A percentile compares a stretch with the other conserved stretches of the same genome.
These are phyloP conservation scores for Hypomesus transpacificus DNA, from an alignment of 2,113 vertebrate genomes.

Conservation along the genomic window DNA sequence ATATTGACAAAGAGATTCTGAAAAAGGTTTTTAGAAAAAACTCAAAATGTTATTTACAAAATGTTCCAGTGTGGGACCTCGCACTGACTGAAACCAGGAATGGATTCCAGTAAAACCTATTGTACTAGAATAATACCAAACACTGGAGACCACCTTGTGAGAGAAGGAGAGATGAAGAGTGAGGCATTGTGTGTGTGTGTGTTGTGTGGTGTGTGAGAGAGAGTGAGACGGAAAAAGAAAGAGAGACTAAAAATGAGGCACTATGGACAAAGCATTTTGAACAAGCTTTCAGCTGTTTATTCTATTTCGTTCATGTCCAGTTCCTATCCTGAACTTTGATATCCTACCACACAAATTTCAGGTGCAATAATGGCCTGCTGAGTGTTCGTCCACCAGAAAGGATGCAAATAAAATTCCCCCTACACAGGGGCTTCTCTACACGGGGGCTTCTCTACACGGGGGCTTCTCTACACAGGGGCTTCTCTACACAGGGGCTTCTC, in stretches of 20 bases:
- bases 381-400: constrained; percentile 41
- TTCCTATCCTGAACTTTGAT: not conserved
- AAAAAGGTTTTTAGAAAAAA: not conserved
- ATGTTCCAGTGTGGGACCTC: constrained; percentile 23
- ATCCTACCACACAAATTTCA: constrained; percentile 29
- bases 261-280: constrained; percentile 47
- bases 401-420: constrained; percentile 41
- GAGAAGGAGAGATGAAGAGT: not conserved
- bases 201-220: constrained; percentile 20
- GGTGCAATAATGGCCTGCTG: constrained; percentile 48
- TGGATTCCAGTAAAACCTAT: constrained; percentile 18
- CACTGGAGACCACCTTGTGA: constrained; percentile 48
- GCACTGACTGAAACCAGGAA: constrained; percentile 27
- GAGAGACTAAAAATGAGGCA: not conserved
- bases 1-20: constrained; percentile 34
- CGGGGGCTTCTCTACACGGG: constrained; percentile 15
- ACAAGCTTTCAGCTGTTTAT: constrained; percentile 43
- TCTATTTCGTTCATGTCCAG: constrained; percentile 32
- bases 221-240: constrained; percentile 20
- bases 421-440: no score
- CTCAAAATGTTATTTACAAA: constrained; percentile 6
- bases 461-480: constrained; percentile 1
- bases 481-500: constrained; percentile 22
- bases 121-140: constrained; percentile 23
- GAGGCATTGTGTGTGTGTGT: constrained; percentile 8